These are phyloP conservation scores for Hyles euphorbiae DNA, from an alignment of 1,140 invertebrate species.

Conservation along the genomic window DNA sequence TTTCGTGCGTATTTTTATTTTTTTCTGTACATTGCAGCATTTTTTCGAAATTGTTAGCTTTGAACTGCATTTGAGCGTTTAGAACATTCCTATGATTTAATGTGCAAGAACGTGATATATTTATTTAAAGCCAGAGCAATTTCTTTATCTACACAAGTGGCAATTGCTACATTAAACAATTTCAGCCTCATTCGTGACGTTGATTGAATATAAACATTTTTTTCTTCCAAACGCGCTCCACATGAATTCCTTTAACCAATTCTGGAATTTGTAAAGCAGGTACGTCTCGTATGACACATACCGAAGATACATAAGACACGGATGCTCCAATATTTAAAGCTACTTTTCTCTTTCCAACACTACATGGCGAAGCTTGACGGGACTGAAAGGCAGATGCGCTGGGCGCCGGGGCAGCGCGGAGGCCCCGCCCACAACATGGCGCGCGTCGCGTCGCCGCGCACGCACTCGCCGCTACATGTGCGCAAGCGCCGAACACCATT, in stretches of 20 bases:
- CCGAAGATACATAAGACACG: constrained; percentile 11
- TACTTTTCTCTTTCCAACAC: constrained; percentile 38
- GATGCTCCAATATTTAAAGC: constrained; percentile 12
- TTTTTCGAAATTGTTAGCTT: no score
- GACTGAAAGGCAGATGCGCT: constrained; percentile 33
- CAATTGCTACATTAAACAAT: no score
- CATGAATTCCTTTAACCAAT: neutral
- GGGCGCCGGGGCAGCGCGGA: constrained; percentile 19
- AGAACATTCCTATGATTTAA: no score
- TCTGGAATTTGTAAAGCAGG: constrained; percentile 10
- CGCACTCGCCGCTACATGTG: constrained; percentile 9
- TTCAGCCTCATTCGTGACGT: no score
- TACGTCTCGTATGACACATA: constrained; percentile 13
- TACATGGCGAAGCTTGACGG: constrained; percentile 22
- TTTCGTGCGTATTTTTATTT: neutral
- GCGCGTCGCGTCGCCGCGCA: constrained; percentile 14
- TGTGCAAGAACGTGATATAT: no score
- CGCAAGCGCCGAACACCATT: constrained; percentile 40
- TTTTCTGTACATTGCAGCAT: no score
- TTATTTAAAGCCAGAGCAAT: no score
- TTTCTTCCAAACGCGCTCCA: neutral
- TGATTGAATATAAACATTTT: neutral
- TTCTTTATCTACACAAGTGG: no score
- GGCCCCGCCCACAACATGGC: constrained; percentile 68
- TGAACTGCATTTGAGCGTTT: no score